A percentile compares a stretch with the other conserved stretches of the same genome.
phyloP scores from a whole-genome alignment of 2,888 invertebrate species.

The Orthosia gracilis region DNA sequence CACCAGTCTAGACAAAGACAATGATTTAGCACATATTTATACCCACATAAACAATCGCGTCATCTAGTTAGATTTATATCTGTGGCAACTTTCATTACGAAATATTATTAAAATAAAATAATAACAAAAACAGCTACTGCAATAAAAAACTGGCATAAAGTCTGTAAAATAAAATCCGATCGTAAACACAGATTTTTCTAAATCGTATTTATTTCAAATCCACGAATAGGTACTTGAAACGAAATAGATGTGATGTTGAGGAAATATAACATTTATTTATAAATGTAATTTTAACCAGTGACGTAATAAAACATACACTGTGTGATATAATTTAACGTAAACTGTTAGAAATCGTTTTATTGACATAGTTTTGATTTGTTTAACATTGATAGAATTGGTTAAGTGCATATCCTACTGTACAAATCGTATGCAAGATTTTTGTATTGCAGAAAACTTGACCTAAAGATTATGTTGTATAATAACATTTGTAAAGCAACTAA shows the following conservation, averaged over 20 bases:
- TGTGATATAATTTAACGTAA: slow-evolving; percentile 2
- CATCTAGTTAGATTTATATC: too few relatives aligned
- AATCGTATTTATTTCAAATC: slow-evolving; percentile 26
- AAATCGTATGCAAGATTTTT: not conserved
- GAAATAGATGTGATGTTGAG: not conserved
- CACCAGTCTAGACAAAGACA: too few relatives aligned
- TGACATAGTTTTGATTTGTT: not conserved
- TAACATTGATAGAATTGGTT: not conserved
- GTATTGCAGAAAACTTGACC: not conserved
- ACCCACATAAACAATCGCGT: too few relatives aligned
- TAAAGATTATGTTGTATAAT: not conserved
- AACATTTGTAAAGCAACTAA: too few relatives aligned
- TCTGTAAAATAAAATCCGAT: slow-evolving; percentile 25
- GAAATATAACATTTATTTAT: slow-evolving; percentile 8
- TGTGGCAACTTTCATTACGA: not conserved
- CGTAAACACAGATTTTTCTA: slow-evolving; percentile 28
- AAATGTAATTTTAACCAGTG: slow-evolving; percentile 3
- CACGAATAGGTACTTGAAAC: slow-evolving; percentile 1
- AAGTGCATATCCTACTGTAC: not conserved
- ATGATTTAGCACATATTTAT: too few relatives aligned
- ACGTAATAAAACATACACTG: not conserved
- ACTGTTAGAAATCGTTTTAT: not conserved
- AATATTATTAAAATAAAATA: slow-evolving; percentile 10
- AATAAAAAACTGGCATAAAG: slow-evolving; percentile 32
- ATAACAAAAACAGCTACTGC: slow-evolving; percentile 15